Base-by-base conservation (phyloP, 1,140 invertebrate species). In the Adelges cooleyi region DNA sequence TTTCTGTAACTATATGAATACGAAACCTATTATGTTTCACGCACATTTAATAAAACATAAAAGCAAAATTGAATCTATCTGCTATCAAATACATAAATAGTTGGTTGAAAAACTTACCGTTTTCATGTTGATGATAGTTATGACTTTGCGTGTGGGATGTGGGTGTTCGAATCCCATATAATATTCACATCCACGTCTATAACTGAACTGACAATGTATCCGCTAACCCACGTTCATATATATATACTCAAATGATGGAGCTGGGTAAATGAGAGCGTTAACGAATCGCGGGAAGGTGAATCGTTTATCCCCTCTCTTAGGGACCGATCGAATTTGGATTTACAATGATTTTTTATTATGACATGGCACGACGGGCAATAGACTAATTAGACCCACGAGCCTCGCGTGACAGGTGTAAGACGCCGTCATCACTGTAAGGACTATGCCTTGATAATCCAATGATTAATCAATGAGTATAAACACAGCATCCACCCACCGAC, bases 121-220 rank as follows among this genome's bases (percentile, higher is more conserved):
- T 25, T 62, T 62, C 56, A 62, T 62, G 40, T 17, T 56, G 38
- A 3, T n/a, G 52, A 22, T 10, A 22, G 20, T 22, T 25, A 44
- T 20, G 11, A 15, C 18, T 33, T 33, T 5, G 22, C 25, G 53
- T n/a, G 11, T 29, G 38, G 13, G 29, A 33, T 5, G 5, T 33
- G 29, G n/a, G n/a, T n/a, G n/a, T 6, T 33, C 29, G 29, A 33
- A 11, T 33, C 5, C 5, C 29, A 6, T 33, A n/a, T n/a, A 33
- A 33, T 6, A 33, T 33, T 33, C 5, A 33, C 29, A 46, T 29
- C 13, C 25, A 48, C 40, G 56, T 29, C 36, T 40, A 62, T 48
- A 13, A 46, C 56, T 48, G 56, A 48, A 62, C 56, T 62, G 56
- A 62, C 56, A 25, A 62, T 48, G 25, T 20, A 62, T 29, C 42